Evolutionary conservation across 2,888 invertebrate genomes (phyloP), one percentile per base, ranked within the genome.

Genomic region (Geophilus truncorum): DNA sequence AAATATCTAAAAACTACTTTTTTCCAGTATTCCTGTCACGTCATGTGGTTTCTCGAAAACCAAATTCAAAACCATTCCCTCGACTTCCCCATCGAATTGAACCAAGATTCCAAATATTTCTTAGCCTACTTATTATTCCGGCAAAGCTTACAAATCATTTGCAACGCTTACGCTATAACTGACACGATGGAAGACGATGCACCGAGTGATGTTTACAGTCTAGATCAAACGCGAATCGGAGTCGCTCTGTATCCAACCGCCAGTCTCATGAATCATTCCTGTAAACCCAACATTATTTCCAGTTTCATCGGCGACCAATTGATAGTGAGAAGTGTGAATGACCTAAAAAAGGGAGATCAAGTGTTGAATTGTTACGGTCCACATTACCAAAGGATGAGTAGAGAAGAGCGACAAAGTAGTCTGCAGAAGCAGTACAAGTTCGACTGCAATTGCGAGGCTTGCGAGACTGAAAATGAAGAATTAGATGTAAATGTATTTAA

Each of bases 181-280:
- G 88, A 86, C 81, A 82, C 84, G 25, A 84, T 85, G 30, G 82
- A 83, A 28, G 82, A 32, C 32, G 30, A 18, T n/a, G 78, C 36
- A 18, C 7, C 28, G 12, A 62, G 1, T 7, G 18, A 32, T 7
- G 40, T 80, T 75, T 70, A 45, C 23, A 18, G 10, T 12, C 25
- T 21, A 28, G 40, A 75, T 40, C 89, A 90, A 83, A 86, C 86
- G n/a, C 89, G 90, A 84, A 87, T 91, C 79, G 95, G 94, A 0
- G 92, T 94, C 1, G 95, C 93, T 0, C 93, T 96, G 85, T 95
- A 93, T 86, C 94, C 96, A 0, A 92, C 94, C 0, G 91, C 94
- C 0, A 94, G 95, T 84, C 91, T 96, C 88, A 93, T 96, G 91
- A 98, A 97, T 87, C 97, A 98, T 88, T 93, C 95, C 0, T 97